Conservation (phyloP, 2,797 vertebrate genomes). For the Sebastes minor region DNA sequence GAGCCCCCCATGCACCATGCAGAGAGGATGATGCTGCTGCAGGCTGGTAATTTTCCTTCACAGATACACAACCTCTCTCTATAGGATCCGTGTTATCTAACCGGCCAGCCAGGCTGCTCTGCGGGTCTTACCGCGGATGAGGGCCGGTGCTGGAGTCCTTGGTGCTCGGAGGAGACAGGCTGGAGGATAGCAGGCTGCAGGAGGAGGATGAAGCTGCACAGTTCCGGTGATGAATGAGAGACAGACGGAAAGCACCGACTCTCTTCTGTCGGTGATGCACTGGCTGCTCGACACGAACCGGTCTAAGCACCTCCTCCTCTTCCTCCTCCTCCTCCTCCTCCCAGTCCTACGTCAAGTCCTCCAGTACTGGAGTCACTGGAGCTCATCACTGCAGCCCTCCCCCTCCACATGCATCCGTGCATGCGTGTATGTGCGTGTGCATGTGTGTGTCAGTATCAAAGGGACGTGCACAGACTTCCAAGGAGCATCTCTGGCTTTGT, state of each 20-base stretch:
- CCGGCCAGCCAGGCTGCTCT: not conserved
- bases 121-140: constrained; percentile 68
- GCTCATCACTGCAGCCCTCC: constrained; percentile 33
- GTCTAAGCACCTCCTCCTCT: constrained; percentile 56
- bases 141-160: constrained; percentile 41
- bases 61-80: not conserved
- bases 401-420: not conserved
- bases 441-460: not conserved
- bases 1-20: not conserved
- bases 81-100: constrained; percentile 14
- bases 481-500: not conserved
- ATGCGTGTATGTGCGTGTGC: not conserved
- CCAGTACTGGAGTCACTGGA: constrained; percentile 52
- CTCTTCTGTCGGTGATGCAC: constrained; percentile 17
- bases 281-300: constrained; percentile 11
- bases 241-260: constrained; percentile 34
- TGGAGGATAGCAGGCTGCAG: constrained; percentile 14
- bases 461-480: constrained; percentile 36
- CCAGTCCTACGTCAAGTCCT: constrained; percentile 51
- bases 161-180: constrained; percentile 38
- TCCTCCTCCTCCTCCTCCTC: constrained; percentile 24
- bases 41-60: constrained; percentile 44
- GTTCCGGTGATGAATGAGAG: constrained; percentile 56
- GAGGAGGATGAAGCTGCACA: constrained; percentile 1
- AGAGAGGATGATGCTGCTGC: constrained; percentile 4